Percentiles rank a stretch among this genome's conserved stretches.
Evolutionary conservation across 2,888 invertebrate genomes (phyloP).

Genomic region (Meandrusa payeni): DNA sequence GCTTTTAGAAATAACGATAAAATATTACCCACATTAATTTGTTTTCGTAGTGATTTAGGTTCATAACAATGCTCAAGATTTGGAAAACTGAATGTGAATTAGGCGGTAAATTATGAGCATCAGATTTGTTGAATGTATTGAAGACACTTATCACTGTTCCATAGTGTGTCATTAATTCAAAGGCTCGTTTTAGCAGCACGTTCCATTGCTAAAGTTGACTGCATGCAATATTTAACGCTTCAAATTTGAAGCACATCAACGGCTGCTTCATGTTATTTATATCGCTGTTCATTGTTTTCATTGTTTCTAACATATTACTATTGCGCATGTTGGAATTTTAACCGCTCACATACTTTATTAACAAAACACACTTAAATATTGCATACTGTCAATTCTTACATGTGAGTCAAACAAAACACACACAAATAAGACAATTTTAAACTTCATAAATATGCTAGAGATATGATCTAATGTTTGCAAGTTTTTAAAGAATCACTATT

Average conservation of each 20-base stretch:
- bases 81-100: constrained; percentile 5
- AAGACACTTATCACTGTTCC: constrained; percentile 53
- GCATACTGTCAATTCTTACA: constrained; percentile 67
- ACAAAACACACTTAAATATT: constrained; percentile 72
- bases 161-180: constrained; percentile 63
- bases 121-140: constrained; percentile 45
- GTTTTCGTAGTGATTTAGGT: constrained; percentile 30
- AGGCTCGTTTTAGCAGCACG: constrained; percentile 72
- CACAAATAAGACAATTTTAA: constrained; percentile 19
- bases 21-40: not conserved
- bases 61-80: constrained; percentile 47
- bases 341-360: constrained; percentile 45
- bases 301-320: constrained; percentile 55
- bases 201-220: constrained; percentile 75
- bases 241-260: constrained; percentile 56
- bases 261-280: constrained; percentile 59
- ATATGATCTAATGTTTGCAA: not conserved
- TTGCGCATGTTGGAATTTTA: constrained; percentile 56
- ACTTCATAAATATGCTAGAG: not conserved
- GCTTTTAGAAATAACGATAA: constrained; percentile 14
- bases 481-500: too few relatives aligned
- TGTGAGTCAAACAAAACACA: constrained; percentile 26
- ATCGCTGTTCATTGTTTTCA: constrained; percentile 47
- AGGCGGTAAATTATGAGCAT: constrained; percentile 19
- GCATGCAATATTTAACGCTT: constrained; percentile 81